Conservation (phyloP, 2,797 vertebrate genomes). For the Spinibarbus caldwelli region DNA sequence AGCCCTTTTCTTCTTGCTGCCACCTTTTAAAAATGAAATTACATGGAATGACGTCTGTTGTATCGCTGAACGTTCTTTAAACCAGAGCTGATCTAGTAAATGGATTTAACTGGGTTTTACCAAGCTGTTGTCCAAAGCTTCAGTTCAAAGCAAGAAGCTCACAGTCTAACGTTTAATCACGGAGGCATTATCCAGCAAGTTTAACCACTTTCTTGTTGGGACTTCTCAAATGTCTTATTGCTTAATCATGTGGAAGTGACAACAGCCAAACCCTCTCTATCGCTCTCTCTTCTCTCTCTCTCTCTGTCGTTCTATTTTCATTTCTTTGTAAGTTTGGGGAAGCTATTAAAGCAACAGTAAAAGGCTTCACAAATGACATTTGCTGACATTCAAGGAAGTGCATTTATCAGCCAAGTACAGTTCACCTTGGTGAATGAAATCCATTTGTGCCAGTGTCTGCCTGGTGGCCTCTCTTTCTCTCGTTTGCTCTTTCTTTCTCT, state of each 20-base stretch:
- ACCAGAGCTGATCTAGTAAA: not conserved
- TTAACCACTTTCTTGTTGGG: constrained; percentile 89
- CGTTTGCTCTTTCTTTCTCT: constrained; percentile 61
- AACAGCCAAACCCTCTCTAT: constrained; percentile 80
- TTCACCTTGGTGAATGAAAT: constrained; percentile 92
- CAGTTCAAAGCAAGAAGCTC: constrained; percentile 37
- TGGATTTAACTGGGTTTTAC: not conserved
- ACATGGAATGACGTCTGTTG: not conserved
- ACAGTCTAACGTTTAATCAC: constrained; percentile 64
- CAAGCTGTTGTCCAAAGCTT: constrained; percentile 6
- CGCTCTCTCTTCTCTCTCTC: constrained; percentile 62
- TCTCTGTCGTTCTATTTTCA: constrained; percentile 80
- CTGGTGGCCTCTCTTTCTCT: constrained; percentile 78
- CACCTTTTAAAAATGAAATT: not conserved
- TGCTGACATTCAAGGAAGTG: constrained; percentile 99
- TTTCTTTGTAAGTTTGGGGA: constrained; percentile 85
- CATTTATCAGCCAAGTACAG: constrained; percentile 97
- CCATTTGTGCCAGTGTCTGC: constrained; percentile 94
- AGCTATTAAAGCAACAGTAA: constrained; percentile 94
- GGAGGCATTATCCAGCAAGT: constrained; percentile 84
- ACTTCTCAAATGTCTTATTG: constrained; percentile 91
- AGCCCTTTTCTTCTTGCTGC: not conserved
- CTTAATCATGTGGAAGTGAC: constrained; percentile 96
- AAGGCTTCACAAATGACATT: constrained; percentile 99
- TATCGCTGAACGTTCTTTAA: not conserved